phyloP scores from a whole-genome alignment of 2,797 vertebrate species.

The Spinibarbus caldwelli region DNA sequence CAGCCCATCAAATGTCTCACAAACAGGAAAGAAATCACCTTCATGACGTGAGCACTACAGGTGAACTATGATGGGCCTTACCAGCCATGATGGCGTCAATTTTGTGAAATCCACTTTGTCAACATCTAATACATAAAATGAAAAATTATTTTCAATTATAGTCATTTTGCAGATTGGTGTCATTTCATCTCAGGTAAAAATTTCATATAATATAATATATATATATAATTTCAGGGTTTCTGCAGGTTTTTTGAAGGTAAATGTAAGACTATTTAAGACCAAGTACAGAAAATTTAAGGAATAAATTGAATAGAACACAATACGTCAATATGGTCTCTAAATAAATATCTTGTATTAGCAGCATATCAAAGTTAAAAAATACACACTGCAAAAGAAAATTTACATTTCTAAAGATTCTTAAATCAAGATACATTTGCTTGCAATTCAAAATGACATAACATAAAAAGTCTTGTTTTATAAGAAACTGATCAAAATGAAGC shows the following conservation, averaged over 20 bases:
- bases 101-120: conserved; percentile 78
- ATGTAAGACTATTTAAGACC: neutral
- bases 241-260: neutral
- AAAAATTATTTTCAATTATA: neutral
- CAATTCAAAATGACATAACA: neutral
- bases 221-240: neutral
- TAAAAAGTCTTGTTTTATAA: neutral
- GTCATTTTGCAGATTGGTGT: neutral
- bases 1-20: neutral
- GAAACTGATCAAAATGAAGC: neutral
- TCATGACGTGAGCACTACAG: neutral
- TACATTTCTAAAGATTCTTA: neutral
- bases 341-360: neutral
- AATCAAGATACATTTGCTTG: neutral
- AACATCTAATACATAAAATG: conserved; percentile 76
- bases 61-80: conserved; percentile 65
- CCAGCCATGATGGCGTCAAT: conserved; percentile 78
- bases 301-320: too few relatives aligned
- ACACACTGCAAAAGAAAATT: too few relatives aligned
- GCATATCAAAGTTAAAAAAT: neutral
- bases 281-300: too few relatives aligned
- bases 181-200: neutral
- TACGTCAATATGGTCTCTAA: too few relatives aligned
- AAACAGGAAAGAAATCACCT: neutral
- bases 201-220: neutral